Evolutionary conservation across 2,888 invertebrate species (phyloP).

Genomic region (Dolichopus griseipennis): DNA sequence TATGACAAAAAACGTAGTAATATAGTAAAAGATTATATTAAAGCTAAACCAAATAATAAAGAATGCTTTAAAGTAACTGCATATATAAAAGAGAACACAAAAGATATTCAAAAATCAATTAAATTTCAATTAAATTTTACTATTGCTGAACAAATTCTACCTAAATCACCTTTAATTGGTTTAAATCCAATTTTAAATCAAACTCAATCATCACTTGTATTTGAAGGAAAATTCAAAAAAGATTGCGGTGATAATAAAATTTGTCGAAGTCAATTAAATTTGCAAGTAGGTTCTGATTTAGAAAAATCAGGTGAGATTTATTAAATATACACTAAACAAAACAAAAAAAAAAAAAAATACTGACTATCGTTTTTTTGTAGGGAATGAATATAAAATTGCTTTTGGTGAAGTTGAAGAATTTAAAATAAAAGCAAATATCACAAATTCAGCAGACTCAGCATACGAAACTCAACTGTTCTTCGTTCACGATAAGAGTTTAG

Average conservation of each 20-base stretch:
- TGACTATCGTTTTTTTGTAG: conserved; percentile 23
- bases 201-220: conserved; percentile 68
- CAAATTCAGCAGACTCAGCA: conserved; percentile 78
- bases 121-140: conserved; percentile 78
- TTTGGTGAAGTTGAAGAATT: conserved; percentile 71
- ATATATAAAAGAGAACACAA: conserved; percentile 77
- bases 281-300: conserved; percentile 48
- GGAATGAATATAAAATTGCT: conserved; percentile 47
- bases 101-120: conserved; percentile 82
- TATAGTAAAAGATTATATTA: conserved; percentile 54
- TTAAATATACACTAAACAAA: too few relatives aligned
- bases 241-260: conserved; percentile 83
- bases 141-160: conserved; percentile 60
- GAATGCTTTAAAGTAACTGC: conserved; percentile 69
- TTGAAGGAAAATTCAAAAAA: conserved; percentile 80
- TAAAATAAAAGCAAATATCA: conserved; percentile 61
- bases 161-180: conserved; percentile 39
- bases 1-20: conserved; percentile 49
- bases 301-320: conserved; percentile 34
- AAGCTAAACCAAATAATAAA: conserved; percentile 50
- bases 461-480: conserved; percentile 80
- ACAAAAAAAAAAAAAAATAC: conserved; percentile 24
- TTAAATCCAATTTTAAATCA: conserved; percentile 77
- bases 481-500: conserved; percentile 64
- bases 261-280: conserved; percentile 72